Conservation (phyloP, 2,113 vertebrate species). For the Amblyornis subalaris region DNA sequence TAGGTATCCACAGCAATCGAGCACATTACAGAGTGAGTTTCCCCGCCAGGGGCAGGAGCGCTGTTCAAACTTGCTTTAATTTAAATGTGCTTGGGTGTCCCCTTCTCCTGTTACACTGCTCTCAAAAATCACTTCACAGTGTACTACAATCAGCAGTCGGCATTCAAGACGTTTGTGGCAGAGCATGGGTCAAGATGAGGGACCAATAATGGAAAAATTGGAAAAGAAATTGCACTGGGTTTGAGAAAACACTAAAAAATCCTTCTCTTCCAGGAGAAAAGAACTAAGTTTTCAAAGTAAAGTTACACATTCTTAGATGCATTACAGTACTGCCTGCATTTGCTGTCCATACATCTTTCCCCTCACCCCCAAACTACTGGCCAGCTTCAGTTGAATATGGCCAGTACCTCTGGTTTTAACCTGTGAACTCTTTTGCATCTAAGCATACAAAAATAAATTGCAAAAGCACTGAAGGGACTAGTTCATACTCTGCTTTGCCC, state of each 20-base stretch:
- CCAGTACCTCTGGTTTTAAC: not conserved
- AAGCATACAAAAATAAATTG: not conserved
- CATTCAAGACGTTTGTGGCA: not conserved
- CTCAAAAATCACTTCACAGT: not conserved
- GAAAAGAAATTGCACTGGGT: not conserved
- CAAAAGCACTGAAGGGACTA: not conserved
- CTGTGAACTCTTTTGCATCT: not conserved
- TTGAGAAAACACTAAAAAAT: not conserved
- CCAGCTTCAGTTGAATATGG: not conserved
- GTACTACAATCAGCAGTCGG: not conserved
- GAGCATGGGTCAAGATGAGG: not conserved
- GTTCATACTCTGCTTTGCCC: not conserved
- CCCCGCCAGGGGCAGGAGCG: not conserved
- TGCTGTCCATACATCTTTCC: not conserved
- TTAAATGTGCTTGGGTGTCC: not conserved
- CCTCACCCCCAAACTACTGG: not conserved
- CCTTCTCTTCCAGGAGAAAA: not conserved
- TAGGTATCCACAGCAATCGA: not conserved
- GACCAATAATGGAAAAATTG: fast-evolving
- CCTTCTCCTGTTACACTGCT: not conserved
- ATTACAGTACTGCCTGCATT: not conserved
- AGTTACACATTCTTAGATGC: not conserved
- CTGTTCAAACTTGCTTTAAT: not conserved
- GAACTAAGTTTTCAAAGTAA: not conserved
- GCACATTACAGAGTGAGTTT: fast-evolving